Evolutionary conservation across 2,113 vertebrate species (phyloP), one percentile per base, ranked within the genome.

Genomic region (Pipra filicauda): DNA sequence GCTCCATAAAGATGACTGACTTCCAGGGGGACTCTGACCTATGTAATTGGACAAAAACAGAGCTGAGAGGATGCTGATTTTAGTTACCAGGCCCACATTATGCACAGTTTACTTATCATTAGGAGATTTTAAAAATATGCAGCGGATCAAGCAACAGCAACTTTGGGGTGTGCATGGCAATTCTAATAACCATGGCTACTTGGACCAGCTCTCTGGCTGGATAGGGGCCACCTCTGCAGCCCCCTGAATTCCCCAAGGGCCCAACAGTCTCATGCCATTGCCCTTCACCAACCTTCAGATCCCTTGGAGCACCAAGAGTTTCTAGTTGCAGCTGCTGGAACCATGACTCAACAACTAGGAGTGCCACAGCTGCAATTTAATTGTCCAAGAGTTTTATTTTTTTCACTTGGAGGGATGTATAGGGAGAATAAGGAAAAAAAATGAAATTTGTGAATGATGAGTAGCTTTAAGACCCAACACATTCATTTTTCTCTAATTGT

Each of bases 31-130:
- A 33, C 85, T 96, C 93, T 94, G 77, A 91, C 57, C 64, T 71
- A 24, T 75, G 89, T 61, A 89, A 89, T 80, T 61, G 91, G 67
- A 91, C 71, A 96, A 66, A 96, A 94, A 33, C 37, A 62, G 54
- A 58, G 75, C 75, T 89, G 78, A 95, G 85, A 96, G 82, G 59
- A 88, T 71, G 64, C 39, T 93, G 94, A 81, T 80, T 95, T 95
- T 85, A 91, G 70, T 96, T 89, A 62, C 83, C 11, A 33, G 73
- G 17, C 30, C 28, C 4, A 3, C 41, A n/a, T 46, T 84, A 66
- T 14, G 8, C 31, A 57, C 39, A 76, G 48, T 51, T 93, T 64
- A 30, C 76, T 95, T 93, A 85, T 73, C 52, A 37, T 46, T 39
- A 81, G 57, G 43, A 43, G 51, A 92, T 87, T 93, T 19, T 93